phyloP scores from a whole-genome alignment of 2,113 vertebrate species.

The Neofelis nebulosa region DNA sequence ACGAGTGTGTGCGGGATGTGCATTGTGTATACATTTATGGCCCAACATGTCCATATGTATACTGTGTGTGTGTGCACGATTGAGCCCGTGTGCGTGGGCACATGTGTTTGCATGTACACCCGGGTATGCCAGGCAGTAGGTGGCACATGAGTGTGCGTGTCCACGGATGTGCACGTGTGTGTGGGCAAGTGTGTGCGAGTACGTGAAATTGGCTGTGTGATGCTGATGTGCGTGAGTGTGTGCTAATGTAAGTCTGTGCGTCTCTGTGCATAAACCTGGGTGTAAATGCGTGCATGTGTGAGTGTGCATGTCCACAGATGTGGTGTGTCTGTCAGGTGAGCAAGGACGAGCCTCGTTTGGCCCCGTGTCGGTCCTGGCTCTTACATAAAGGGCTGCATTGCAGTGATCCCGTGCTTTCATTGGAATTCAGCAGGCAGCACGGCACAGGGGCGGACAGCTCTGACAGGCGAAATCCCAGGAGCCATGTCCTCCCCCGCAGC shows the following conservation, averaged over 20 bases:
- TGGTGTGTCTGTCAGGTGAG: background rate
- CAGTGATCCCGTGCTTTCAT: slow-evolving; percentile 4
- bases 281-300: background rate
- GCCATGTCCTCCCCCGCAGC: background rate
- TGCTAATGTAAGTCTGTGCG: background rate
- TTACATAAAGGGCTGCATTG: slow-evolving; percentile 83
- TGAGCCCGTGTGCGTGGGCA: background rate
- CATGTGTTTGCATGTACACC: background rate
- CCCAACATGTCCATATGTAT: rapidly evolving
- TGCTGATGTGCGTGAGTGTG: background rate
- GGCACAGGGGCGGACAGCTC: background rate
- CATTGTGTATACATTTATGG: rapidly evolving
- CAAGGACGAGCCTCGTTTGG: rapidly evolving
- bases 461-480: background rate
- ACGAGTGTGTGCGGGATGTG: rapidly evolving
- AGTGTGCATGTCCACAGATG: rapidly evolving
- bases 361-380: rapidly evolving
- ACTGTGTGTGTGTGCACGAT: rapidly evolving
- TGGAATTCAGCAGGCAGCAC: background rate
- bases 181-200: background rate
- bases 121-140: background rate
- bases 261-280: background rate
- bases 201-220: background rate
- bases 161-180: background rate
- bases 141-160: background rate